These are phyloP conservation scores for Trichopoda pennipes DNA, from an alignment of 2,888 invertebrate genomes.

Conservation along the genomic window DNA sequence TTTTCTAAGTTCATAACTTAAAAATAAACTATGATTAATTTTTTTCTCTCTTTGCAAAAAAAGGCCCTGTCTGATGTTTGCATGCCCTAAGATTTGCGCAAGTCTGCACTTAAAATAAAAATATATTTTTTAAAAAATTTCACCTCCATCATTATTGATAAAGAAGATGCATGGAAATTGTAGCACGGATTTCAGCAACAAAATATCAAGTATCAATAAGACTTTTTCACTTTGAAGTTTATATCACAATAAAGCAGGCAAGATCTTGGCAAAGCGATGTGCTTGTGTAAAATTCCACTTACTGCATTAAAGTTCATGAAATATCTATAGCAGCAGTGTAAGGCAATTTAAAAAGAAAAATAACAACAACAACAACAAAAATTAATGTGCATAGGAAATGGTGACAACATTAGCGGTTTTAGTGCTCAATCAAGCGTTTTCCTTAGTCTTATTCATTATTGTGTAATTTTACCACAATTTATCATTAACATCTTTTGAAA, in stretches of 20 bases:
- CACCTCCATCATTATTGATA: background rate
- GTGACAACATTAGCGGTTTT: conserved; percentile 59
- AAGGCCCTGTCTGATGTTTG: too few species aligned
- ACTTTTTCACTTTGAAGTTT: background rate
- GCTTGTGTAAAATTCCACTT: conserved; percentile 4
- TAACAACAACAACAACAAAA: background rate
- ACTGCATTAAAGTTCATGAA: conserved; percentile 9
- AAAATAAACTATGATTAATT: too few species aligned
- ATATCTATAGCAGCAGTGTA: conserved; percentile 4
- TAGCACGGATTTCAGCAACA: background rate
- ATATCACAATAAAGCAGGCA: background rate
- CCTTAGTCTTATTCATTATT: conserved; percentile 19
- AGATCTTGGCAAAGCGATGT: background rate
- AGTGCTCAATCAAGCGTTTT: conserved; percentile 55
- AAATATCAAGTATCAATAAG: conserved; percentile 3
- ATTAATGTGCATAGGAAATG: conserved; percentile 35
- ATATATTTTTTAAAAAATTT: background rate
- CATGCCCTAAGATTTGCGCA: too few species aligned
- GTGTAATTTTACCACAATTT: conserved; percentile 50
- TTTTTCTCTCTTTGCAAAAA: too few species aligned
- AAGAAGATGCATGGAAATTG: too few species aligned
- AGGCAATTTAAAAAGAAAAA: background rate
- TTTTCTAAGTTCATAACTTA: too few species aligned
- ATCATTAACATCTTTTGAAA: conserved; percentile 48
- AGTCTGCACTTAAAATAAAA: too few species aligned